Evolutionary conservation across 1,140 invertebrate species (phyloP).

Genomic region (Trichonephila inaurata): DNA sequence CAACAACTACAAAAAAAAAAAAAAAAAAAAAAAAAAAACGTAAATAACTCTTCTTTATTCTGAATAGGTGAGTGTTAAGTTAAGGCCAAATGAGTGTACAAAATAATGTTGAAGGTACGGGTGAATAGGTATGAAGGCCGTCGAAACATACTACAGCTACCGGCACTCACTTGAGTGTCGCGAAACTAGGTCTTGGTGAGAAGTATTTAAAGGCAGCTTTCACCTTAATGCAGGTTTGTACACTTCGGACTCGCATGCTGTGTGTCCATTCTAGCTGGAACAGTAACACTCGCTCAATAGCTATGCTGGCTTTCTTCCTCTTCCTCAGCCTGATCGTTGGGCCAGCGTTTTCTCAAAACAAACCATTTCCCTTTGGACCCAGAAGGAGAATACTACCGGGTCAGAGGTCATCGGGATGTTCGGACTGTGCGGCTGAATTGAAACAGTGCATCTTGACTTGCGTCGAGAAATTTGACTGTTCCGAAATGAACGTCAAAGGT

Average conservation of each 20-base stretch:
- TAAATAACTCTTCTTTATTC: conserved; percentile 35
- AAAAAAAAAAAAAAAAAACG: not conserved
- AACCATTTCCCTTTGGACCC: conserved; percentile 73
- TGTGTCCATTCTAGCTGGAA: too few relatives aligned
- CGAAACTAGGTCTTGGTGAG: conserved; percentile 56
- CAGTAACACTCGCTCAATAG: too few relatives aligned
- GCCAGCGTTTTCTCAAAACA: conserved; percentile 24
- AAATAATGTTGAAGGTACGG: conserved; percentile 65
- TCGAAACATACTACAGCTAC: conserved; percentile 25
- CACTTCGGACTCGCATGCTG: conserved; percentile 29
- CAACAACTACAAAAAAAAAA: too few relatives aligned
- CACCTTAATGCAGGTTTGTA: conserved; percentile 61
- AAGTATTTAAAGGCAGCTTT: conserved; percentile 71
- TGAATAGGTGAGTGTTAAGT: not conserved
- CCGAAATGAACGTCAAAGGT: conserved; percentile 75
- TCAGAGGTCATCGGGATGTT: conserved; percentile 71
- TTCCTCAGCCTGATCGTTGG: conserved; percentile 28
- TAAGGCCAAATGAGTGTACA: conserved; percentile 43
- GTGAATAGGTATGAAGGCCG: conserved; percentile 74
- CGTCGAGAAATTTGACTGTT: conserved; percentile 72
- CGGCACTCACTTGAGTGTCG: conserved; percentile 39
- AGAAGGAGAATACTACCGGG: conserved; percentile 66
- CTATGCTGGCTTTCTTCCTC: not conserved
- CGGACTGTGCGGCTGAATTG: conserved; percentile 67
- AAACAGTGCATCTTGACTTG: conserved; percentile 70